phyloP scores from a whole-genome alignment of 2,113 vertebrate species.

The Ifrita kowaldi region DNA sequence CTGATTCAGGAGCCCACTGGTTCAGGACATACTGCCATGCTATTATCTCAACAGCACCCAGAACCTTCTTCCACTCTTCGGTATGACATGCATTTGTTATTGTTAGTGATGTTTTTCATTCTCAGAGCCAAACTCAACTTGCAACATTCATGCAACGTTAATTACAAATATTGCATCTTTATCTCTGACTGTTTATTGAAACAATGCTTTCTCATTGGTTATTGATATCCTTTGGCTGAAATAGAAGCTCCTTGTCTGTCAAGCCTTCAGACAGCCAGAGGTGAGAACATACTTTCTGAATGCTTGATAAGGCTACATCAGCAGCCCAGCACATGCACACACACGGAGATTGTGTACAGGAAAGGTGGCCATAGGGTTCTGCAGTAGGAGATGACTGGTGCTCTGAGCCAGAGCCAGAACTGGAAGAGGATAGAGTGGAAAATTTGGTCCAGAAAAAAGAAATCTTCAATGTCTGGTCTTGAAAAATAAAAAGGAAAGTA shows the following conservation, averaged over 20 bases:
- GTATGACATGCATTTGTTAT: background rate
- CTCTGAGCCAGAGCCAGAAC: background rate
- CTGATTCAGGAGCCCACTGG: background rate
- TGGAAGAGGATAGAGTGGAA: background rate
- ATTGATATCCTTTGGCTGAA: background rate
- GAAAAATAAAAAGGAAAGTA: conserved; percentile 20
- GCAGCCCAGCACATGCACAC: background rate
- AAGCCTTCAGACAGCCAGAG: background rate
- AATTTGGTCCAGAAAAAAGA: background rate
- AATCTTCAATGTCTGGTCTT: background rate
- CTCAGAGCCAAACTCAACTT: background rate
- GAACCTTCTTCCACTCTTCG: background rate
- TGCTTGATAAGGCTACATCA: background rate
- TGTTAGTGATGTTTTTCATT: background rate
- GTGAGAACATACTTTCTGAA: background rate
- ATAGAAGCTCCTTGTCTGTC: background rate
- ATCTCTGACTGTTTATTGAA: background rate
- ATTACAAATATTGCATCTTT: background rate
- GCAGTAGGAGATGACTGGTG: background rate
- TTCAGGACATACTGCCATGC: background rate
- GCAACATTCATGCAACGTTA: background rate
- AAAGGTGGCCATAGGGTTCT: background rate
- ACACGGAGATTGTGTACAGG: rapidly evolving
- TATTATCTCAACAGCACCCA: background rate
- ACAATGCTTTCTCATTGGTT: background rate